phyloP scores from a whole-genome alignment of 2,797 vertebrate genomes.

The Hypotaenidia philippensis region DNA sequence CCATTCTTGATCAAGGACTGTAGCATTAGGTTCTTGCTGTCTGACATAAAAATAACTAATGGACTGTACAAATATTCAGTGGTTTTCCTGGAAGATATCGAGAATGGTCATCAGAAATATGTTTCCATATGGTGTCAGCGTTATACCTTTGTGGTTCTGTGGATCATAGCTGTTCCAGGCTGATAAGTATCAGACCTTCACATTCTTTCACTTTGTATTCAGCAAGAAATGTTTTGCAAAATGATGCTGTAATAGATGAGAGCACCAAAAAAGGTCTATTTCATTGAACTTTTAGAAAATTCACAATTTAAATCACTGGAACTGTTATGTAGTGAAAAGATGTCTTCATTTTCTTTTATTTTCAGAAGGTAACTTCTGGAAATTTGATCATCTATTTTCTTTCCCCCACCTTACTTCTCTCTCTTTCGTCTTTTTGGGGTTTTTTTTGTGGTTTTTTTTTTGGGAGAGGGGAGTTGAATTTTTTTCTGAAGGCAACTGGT shows the following conservation, averaged over 20 bases:
- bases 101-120: background rate
- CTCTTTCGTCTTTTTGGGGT: too few species aligned
- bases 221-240: slow-evolving; percentile 14
- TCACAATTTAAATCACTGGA: background rate
- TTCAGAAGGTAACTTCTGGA: background rate
- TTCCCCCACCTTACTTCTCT: background rate
- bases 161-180: background rate
- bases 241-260: background rate
- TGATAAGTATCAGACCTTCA: slow-evolving; percentile 17
- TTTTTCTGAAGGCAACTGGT: background rate
- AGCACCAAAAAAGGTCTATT: background rate
- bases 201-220: background rate
- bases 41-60: background rate
- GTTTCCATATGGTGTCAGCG: background rate
- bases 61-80: background rate
- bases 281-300: background rate
- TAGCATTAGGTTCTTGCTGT: background rate
- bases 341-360: background rate
- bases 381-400: background rate
- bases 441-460: too few species aligned
- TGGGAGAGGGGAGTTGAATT: background rate
- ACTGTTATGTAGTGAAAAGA: background rate
- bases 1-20: background rate
- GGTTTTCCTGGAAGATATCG: slow-evolving; percentile 2
- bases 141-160: background rate